Evolutionary conservation across 2,888 invertebrate genomes (phyloP), one percentile per base, ranked within the genome.

Genomic region (Orchesellides sinensis): DNA sequence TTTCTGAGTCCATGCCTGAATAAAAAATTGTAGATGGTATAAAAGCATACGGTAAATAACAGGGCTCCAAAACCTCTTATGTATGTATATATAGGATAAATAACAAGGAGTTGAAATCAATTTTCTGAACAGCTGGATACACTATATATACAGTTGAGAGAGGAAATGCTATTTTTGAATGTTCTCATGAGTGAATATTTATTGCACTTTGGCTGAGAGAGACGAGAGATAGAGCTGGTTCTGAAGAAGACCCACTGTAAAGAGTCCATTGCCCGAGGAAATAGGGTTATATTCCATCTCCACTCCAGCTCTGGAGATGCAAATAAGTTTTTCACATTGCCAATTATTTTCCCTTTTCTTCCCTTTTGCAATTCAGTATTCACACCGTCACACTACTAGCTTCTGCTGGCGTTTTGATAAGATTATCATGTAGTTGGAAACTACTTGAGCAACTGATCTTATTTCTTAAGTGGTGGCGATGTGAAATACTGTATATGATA

Each of bases 41-140:
- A 52, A 17, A 17, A 52, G 10, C 19, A n/a, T n/a, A n/a, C n/a
- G n/a, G n/a, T n/a, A n/a, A n/a, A n/a, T n/a, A n/a, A n/a, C n/a
- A n/a, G n/a, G n/a, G n/a, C n/a, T n/a, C n/a, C n/a, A n/a, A n/a
- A n/a, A n/a, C n/a, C n/a, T n/a, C n/a, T n/a, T n/a, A n/a, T n/a
- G n/a, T n/a, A n/a, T n/a, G n/a, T n/a, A n/a, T n/a, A n/a, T n/a
- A n/a, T n/a, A n/a, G n/a, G n/a, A n/a, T n/a, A n/a, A n/a, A n/a
- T 19, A 27, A 25, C 49, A 19, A 1, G 40, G 45, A 47, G 59
- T 61, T 69, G 69, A 78, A 68, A 78, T 69, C 77, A 78, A 78
- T 78, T 78, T 78, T 78, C 61, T 59, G 23, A 78, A 56, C 66
- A 59, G 77, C 61, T 78, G 68, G 77, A 61, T 78, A 32, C 77